Percentiles rank a stretch among this genome's conserved stretches.
phyloP scores from a whole-genome alignment of 2,888 invertebrate species.

The Phragmatobia fuliginosa region DNA sequence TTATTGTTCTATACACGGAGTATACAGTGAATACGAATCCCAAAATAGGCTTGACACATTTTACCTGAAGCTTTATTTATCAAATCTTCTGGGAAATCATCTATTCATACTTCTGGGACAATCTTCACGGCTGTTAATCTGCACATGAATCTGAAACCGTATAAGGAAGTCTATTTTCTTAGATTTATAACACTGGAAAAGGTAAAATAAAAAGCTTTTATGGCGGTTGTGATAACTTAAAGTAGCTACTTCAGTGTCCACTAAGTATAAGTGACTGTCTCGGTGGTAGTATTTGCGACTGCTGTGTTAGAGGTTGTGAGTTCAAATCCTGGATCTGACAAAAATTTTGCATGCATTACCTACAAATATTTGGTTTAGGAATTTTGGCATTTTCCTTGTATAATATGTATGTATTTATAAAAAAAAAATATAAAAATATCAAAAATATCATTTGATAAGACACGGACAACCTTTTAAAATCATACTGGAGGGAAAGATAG shows the following conservation, averaged over 20 bases:
- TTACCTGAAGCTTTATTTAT: constrained; percentile 3
- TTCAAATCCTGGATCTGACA: too few species aligned
- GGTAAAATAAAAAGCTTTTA: not conserved
- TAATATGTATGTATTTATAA: too few species aligned
- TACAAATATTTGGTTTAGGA: too few species aligned
- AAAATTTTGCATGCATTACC: too few species aligned
- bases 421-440: too few species aligned
- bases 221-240: not conserved
- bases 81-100: not conserved
- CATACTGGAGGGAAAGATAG: too few species aligned
- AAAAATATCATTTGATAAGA: too few species aligned
- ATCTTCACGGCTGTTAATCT: constrained; percentile 1
- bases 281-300: too few species aligned
- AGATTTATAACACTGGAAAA: not conserved
- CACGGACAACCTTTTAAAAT: too few species aligned
- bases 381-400: too few species aligned
- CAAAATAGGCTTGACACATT: not conserved
- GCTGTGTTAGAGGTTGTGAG: too few species aligned
- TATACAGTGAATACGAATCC: not conserved
- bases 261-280: too few species aligned
- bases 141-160: not conserved
- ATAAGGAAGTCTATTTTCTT: not conserved
- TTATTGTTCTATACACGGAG: not conserved
- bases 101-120: not conserved
- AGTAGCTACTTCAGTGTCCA: not conserved